Evolutionary conservation across 2,797 vertebrate genomes (phyloP).

Genomic region (Pseudochirops cupreus): DNA sequence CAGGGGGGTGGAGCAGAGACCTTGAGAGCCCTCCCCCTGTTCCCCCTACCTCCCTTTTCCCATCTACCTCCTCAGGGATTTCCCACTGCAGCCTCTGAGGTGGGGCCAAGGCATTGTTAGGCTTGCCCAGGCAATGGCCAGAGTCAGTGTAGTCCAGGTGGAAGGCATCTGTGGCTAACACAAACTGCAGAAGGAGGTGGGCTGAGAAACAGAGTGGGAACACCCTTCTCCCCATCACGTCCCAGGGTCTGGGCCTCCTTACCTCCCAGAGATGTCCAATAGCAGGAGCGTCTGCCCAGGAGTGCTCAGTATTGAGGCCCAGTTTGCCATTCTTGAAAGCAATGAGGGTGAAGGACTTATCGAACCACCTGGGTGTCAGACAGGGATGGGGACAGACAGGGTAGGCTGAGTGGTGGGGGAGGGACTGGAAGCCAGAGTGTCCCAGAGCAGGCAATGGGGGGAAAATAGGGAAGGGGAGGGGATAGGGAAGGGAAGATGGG

Average conservation of each 20-base stretch:
- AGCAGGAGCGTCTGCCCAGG: slow-evolving; percentile 96
- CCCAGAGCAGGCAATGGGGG: too few relatives aligned
- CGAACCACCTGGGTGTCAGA: slow-evolving; percentile 91
- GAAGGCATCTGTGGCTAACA: slow-evolving; percentile 91
- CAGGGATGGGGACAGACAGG: not conserved
- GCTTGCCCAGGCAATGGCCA: slow-evolving; percentile 93
- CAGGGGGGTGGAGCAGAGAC: too few relatives aligned
- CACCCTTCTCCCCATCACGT: accelerated
- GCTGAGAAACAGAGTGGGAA: not conserved
- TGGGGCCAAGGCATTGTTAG: slow-evolving; percentile 84
- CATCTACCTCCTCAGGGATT: slow-evolving; percentile 88
- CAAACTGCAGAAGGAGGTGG: slow-evolving; percentile 84
- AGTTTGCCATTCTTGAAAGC: slow-evolving; percentile 93
- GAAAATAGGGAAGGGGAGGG: too few relatives aligned
- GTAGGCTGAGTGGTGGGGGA: too few relatives aligned
- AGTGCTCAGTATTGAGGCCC: slow-evolving; percentile 94
- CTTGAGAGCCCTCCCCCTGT: too few relatives aligned
- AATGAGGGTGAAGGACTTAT: slow-evolving; percentile 95
- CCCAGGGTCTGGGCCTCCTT: slow-evolving; percentile 19
- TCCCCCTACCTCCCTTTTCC: too few relatives aligned
- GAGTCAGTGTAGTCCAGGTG: slow-evolving; percentile 93
- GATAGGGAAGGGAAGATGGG: too few relatives aligned
- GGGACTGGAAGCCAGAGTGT: accelerated
- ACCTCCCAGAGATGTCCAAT: slow-evolving; percentile 98
- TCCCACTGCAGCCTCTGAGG: slow-evolving; percentile 93